Evolutionary conservation across 2,888 invertebrate species (phyloP).

Genomic region (Pasiphila rectangulata): DNA sequence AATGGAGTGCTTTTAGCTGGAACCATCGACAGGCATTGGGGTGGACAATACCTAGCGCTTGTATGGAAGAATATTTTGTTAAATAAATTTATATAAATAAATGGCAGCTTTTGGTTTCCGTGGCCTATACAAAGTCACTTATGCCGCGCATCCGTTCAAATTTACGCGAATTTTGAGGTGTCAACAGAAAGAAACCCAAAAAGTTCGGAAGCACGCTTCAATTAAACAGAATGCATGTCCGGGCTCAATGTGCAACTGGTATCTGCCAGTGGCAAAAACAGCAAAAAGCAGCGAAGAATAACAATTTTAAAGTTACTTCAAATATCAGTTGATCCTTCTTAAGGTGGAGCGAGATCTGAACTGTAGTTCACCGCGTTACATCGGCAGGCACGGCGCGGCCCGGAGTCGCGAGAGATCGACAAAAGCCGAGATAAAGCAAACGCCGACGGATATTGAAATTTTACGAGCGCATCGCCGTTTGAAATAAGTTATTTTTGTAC

Average conservation of each 20-base stretch:
- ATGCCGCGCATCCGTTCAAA: too few relatives aligned
- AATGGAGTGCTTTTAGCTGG: slow-evolving; percentile 13
- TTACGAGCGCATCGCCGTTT: slow-evolving; percentile 31
- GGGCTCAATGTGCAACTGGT: neutral
- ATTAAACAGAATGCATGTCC: neutral
- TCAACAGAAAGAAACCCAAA: neutral
- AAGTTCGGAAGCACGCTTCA: neutral
- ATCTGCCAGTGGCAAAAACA: neutral
- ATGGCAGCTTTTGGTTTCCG: too few relatives aligned
- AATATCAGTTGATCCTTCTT: neutral
- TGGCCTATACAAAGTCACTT: too few relatives aligned
- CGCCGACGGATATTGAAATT: slow-evolving; percentile 31
- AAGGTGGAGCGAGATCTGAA: neutral
- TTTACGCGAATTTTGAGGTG: too few relatives aligned
- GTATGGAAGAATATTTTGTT: too few relatives aligned
- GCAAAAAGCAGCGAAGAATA: neutral
- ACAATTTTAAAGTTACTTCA: neutral
- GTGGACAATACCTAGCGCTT: neutral
- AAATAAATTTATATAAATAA: too few relatives aligned
- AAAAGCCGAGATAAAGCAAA: slow-evolving; percentile 22
- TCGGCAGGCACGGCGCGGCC: neutral
- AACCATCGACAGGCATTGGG: slow-evolving; percentile 7
- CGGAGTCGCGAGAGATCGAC: slow-evolving; percentile 7
- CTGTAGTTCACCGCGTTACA: neutral
- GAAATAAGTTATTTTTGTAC: slow-evolving; percentile 36